Conservation (phyloP, 2,888 invertebrate species). For the Mactromeris polynyma region DNA sequence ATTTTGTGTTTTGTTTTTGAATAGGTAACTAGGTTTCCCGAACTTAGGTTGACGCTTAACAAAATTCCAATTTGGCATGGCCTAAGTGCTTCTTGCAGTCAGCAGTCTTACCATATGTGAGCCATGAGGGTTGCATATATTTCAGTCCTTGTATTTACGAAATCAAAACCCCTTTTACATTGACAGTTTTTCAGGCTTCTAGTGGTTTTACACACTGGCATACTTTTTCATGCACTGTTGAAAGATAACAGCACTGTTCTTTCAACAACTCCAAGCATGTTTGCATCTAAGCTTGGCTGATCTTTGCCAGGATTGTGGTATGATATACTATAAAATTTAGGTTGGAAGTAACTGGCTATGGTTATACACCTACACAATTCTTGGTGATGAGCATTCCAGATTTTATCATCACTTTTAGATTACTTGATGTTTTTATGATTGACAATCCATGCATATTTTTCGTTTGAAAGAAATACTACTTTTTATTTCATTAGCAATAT, state of each 20-base stretch:
- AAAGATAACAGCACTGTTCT: neutral
- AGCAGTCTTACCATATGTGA: too few species aligned
- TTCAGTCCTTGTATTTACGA: too few species aligned
- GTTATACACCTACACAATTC: neutral
- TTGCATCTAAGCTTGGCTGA: neutral
- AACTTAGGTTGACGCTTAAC: too few species aligned
- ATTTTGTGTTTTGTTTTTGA: too few species aligned
- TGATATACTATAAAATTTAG: neutral
- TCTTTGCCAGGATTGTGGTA: neutral
- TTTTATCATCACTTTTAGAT: neutral
- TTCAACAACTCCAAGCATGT: neutral
- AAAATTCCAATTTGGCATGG: too few species aligned
- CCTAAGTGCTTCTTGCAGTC: too few species aligned
- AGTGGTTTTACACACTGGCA: too few species aligned
- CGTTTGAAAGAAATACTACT: neutral
- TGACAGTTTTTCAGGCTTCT: too few species aligned
- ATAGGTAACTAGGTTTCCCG: too few species aligned
- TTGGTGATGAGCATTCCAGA: neutral
- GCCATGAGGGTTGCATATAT: too few species aligned
- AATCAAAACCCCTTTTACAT: too few species aligned
- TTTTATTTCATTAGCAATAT: neutral
- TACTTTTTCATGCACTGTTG: too few species aligned
- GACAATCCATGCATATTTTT: neutral
- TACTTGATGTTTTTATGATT: neutral
- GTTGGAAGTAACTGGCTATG: neutral